phyloP scores from a whole-genome alignment of 2,797 vertebrate species.

The Coregonus suidteri region DNA sequence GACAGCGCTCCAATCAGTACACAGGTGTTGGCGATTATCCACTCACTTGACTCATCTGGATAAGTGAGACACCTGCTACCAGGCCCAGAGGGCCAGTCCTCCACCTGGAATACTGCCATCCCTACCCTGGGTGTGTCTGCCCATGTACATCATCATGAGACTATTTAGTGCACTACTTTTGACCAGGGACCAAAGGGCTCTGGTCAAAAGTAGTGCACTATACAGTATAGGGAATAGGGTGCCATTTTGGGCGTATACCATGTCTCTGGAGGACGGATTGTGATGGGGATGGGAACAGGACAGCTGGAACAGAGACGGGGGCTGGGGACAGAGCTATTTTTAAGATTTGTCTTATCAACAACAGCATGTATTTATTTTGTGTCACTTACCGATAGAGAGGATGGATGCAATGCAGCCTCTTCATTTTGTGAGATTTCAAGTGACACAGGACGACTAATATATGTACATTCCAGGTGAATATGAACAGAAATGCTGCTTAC shows the following conservation, averaged over 20 bases:
- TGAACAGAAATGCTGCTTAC: no score
- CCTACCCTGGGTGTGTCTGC: neutral
- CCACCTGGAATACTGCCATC: neutral
- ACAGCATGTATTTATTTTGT: neutral
- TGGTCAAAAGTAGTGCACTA: no score
- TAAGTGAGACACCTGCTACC: neutral
- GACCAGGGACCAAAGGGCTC: neutral
- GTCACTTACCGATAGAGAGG: neutral
- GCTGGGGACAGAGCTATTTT: neutral
- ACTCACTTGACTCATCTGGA: neutral
- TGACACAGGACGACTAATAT: neutral
- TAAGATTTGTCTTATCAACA: neutral
- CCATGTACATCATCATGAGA: neutral
- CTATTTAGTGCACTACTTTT: neutral
- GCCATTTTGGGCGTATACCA: neutral
- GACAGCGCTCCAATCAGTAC: neutral
- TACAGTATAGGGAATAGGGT: neutral
- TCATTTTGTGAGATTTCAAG: neutral
- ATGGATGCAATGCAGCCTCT: neutral
- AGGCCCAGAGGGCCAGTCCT: neutral
- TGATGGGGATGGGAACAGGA: no score
- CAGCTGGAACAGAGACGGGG: no score
- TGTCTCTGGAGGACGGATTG: no score
- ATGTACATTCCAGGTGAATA: no score
- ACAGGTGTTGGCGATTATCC: neutral